Percentiles rank a stretch among this genome's conserved stretches.
These are phyloP conservation scores for Megaustenia siamemsis DNA, from an alignment of 2,888 invertebrate genomes.

Conservation along the genomic window DNA sequence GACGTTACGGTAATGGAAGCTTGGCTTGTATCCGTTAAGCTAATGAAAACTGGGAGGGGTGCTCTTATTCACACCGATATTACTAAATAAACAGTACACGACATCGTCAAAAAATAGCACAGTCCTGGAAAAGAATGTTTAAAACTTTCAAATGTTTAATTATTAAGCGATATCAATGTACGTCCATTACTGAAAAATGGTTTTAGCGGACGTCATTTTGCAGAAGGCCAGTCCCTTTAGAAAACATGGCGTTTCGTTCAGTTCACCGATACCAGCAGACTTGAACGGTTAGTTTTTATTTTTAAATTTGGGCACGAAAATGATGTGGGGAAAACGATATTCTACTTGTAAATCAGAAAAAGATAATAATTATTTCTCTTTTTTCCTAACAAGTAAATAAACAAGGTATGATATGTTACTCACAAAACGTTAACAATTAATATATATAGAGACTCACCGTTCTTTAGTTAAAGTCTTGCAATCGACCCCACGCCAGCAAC, in stretches of 20 bases:
- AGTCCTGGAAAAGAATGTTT: not conserved
- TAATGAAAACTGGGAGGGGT: too few species aligned
- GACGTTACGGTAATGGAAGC: constrained; percentile 46
- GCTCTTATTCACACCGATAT: too few species aligned
- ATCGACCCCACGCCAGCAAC: constrained; percentile 53
- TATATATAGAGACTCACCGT: too few species aligned
- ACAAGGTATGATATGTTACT: too few species aligned
- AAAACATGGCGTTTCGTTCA: constrained; percentile 55
- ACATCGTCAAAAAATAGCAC: too few species aligned
- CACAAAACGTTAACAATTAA: too few species aligned
- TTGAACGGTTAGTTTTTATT: not conserved
- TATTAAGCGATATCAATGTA: not conserved
- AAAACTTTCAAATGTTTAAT: not conserved
- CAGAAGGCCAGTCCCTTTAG: not conserved
- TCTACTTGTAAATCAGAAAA: too few species aligned
- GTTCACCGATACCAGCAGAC: not conserved
- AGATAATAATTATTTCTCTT: too few species aligned
- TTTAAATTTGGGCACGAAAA: not conserved
- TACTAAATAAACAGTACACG: too few species aligned
- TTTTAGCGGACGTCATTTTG: constrained; percentile 50
- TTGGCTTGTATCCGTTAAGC: constrained; percentile 32
- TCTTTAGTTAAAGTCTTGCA: constrained; percentile 20
- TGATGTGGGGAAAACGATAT: not conserved
- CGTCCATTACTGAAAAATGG: not conserved
- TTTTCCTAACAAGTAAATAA: too few species aligned